Base-by-base conservation (phyloP, 2,797 vertebrate genomes). In the Argentina silus region DNA sequence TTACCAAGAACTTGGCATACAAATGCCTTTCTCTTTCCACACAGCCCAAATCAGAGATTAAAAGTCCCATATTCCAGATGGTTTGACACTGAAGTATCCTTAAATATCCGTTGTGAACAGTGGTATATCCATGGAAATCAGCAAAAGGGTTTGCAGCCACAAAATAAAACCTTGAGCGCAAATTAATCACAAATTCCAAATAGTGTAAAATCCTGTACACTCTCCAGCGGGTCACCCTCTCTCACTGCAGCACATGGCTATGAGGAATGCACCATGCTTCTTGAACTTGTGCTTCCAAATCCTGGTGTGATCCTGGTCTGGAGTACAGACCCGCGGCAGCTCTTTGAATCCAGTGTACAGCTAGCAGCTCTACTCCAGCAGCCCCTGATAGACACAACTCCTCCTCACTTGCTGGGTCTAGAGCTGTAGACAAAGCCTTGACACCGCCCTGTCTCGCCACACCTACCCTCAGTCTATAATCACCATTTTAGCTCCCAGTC, bases 11-110 rank as follows among this genome's bases (percentile, higher is more conserved):
- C 63, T 80, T 86, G 78, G 81, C 83, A 76, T 76, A 83, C 63
- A 83, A 72, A 82, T 88, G 86, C 4, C 87, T 86, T 73, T 83
- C 73, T 83, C 84, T 78, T 88, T 89, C 83, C 87, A 88, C 80
- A 68, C 83, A 85, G 83, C 92, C 89, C 89, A 91, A 86, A 78
- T 81, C 83, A 84, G 53, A 82, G 71, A 86, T 86, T 89, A 92
- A 90, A 87, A 91, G 83, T 93, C 92, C 93, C 94, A 95, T 95
- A 92, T 92, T 94, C 90, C 90, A 91, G 89, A 73, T 67, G 75
- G 69, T 84, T 84, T 86, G 63, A 87, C 88, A 91, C 91, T 23
- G 85, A 91, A 82, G 81, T 84, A 72, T 79, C 78, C 88, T 89
- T 73, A 81, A 87, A 87, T 72, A 64, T 60, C 62, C 71, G 55